These are phyloP conservation scores for Ariopsis seemanni DNA, from an alignment of 2,113 vertebrate species.

Conservation along the genomic window DNA sequence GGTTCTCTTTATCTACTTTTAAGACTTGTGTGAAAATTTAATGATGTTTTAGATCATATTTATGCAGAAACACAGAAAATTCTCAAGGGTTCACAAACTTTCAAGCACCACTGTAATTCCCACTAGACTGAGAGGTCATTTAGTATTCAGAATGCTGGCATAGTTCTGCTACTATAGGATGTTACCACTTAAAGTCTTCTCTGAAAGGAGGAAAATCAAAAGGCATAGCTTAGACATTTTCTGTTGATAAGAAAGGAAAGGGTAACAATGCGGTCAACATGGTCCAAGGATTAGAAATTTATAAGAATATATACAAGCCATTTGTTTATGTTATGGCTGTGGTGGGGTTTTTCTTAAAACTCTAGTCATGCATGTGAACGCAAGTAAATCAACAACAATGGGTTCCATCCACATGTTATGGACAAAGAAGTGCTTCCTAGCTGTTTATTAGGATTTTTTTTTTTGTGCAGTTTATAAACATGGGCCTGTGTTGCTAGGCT, in stretches of 20 bases:
- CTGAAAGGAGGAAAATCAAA: not conserved
- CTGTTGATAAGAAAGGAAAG: not conserved
- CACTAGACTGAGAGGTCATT: slow-evolving; percentile 48
- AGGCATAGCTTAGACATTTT: not conserved
- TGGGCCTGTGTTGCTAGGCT: not conserved
- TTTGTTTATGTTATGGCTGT: not conserved
- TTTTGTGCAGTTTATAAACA: slow-evolving; percentile 25
- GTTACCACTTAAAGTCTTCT: not conserved
- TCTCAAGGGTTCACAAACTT: no score
- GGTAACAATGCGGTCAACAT: not conserved
- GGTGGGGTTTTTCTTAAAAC: not conserved
- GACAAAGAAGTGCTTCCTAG: not conserved
- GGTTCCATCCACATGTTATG: not conserved
- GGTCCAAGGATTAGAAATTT: not conserved
- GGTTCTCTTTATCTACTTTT: no score
- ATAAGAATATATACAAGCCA: not conserved
- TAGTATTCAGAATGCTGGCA: slow-evolving; percentile 50
- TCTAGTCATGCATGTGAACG: not conserved
- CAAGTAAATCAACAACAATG: not conserved
- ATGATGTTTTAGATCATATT: no score
- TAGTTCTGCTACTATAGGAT: slow-evolving; percentile 42
- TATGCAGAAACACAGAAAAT: no score
- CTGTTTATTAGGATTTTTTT: not conserved
- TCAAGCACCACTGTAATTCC: no score
- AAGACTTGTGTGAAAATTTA: no score